Conservation (phyloP, 1,140 invertebrate genomes). For the Brachionus angularis region DNA sequence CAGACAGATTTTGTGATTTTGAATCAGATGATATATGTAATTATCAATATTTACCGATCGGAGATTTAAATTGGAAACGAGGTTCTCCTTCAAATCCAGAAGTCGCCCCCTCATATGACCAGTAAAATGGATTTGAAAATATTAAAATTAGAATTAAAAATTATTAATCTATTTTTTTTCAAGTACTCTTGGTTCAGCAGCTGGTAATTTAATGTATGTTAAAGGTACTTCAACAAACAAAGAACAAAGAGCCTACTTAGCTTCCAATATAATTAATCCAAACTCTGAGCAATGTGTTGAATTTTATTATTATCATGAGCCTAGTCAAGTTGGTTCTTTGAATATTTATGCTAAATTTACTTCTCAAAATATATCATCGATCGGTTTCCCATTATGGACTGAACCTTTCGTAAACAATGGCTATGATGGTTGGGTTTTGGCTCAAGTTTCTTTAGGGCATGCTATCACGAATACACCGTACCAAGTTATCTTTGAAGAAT, state of each 20-base stretch:
- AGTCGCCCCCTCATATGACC: neutral
- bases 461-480: conserved; percentile 17
- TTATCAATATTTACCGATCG: neutral
- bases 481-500: conserved; percentile 38
- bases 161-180: neutral
- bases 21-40: conserved; percentile 8
- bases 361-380: neutral
- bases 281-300: conserved; percentile 43
- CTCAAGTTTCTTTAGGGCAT: conserved; percentile 14
- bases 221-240: conserved; percentile 27
- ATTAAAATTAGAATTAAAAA: neutral
- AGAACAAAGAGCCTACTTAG: neutral
- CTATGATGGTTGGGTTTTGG: conserved; percentile 14
- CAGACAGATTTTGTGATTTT: conserved; percentile 31
- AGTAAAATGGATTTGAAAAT: neutral
- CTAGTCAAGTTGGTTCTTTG: neutral
- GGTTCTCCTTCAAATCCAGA: neutral
- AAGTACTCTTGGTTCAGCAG: conserved; percentile 9
- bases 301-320: conserved; percentile 25
- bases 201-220: conserved; percentile 21
- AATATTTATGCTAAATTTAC: conserved; percentile 25
- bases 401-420: conserved; percentile 20
- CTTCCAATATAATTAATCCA: neutral
- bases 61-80: conserved; percentile 16
- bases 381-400: conserved; percentile 11